Percentiles rank a stretch among this genome's conserved stretches.
Conservation (phyloP, 2,797 vertebrate species). For the Molossus molossus region DNA sequence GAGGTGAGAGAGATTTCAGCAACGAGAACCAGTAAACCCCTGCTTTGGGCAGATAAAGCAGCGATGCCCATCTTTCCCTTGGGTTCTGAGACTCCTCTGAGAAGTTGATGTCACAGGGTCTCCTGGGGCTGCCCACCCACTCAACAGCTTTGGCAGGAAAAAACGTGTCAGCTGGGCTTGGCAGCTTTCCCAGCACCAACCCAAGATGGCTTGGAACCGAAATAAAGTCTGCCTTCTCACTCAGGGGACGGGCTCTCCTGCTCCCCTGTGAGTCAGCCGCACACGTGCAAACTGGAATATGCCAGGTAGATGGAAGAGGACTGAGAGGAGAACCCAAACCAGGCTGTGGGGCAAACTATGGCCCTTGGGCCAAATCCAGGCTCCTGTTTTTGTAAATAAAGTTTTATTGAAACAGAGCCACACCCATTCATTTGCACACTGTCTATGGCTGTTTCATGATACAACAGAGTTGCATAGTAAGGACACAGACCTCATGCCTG, state of each 20-base stretch:
- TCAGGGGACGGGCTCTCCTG: slow-evolving; percentile 38
- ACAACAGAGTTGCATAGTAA: neutral
- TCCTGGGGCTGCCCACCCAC: slow-evolving; percentile 18
- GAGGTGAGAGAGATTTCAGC: neutral
- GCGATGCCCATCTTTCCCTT: neutral
- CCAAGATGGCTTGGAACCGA: slow-evolving; percentile 63
- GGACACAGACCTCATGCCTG: neutral
- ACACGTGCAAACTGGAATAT: slow-evolving; percentile 69
- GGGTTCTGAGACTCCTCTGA: slow-evolving; percentile 34
- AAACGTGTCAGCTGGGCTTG: slow-evolving; percentile 61
- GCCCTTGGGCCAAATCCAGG: neutral
- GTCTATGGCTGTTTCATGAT: neutral
- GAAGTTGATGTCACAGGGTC: slow-evolving; percentile 35
- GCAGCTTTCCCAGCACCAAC: slow-evolving; percentile 60
- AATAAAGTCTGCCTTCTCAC: slow-evolving; percentile 75
- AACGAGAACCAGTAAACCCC: slow-evolving; percentile 20
- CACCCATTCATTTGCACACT: neutral
- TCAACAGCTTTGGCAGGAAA: slow-evolving; percentile 27
- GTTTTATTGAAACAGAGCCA: slow-evolving; percentile 31
- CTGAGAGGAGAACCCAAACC: neutral
- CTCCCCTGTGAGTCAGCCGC: slow-evolving; percentile 64
- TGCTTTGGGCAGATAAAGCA: neutral
- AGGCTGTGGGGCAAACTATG: neutral
- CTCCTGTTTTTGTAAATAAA: slow-evolving; percentile 24
- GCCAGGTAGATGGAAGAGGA: neutral